phyloP scores from a whole-genome alignment of 2,113 vertebrate genomes.

The Chloroceryle aenea region DNA sequence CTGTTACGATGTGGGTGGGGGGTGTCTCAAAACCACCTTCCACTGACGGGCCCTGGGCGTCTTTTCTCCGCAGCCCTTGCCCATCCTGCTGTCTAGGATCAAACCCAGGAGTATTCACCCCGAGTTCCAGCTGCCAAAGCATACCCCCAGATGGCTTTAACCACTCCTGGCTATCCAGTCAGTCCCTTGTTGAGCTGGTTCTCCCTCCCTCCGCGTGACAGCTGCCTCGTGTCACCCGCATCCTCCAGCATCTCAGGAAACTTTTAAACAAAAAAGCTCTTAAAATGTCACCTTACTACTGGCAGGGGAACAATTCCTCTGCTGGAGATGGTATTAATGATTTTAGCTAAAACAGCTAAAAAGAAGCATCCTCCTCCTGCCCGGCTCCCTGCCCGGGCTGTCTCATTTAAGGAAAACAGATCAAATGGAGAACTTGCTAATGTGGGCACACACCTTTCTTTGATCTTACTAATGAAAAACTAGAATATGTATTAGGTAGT shows the following conservation, averaged over 20 bases:
- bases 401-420: neutral
- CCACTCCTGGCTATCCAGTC: neutral
- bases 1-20: neutral
- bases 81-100: neutral
- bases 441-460: neutral
- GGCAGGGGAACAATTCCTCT: neutral
- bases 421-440: neutral
- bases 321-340: neutral
- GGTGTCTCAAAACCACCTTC: neutral
- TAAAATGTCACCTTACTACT: neutral
- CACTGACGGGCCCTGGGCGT: neutral
- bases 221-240: neutral
- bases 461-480: conserved; percentile 36
- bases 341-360: neutral
- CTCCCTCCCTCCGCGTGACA: neutral
- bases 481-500: neutral
- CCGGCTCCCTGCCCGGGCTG: neutral
- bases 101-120: neutral
- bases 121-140: fast-evolving
- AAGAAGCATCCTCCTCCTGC: neutral
- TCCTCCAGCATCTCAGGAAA: neutral
- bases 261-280: neutral
- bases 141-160: neutral
- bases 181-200: neutral
- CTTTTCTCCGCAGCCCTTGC: neutral